phyloP scores from a whole-genome alignment of 2,797 vertebrate species.

The Myripristis murdjan region DNA sequence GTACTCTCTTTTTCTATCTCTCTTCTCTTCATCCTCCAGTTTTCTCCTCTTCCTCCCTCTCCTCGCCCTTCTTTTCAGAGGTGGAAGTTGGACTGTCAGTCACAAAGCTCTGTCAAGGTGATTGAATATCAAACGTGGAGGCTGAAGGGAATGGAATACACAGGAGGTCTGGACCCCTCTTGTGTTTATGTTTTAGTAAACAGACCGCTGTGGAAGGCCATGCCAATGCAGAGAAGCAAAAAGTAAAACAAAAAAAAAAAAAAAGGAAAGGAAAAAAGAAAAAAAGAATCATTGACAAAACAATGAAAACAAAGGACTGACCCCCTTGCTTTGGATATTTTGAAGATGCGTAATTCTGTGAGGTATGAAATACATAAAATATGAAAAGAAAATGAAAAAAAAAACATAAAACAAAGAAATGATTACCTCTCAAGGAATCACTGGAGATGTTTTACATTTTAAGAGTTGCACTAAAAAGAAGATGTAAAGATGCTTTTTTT shows the following conservation, averaged over 20 bases:
- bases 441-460: conserved; percentile 87
- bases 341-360: conserved; percentile 74
- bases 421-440: conserved; percentile 86
- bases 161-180: conserved; percentile 78
- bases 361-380: conserved; percentile 74
- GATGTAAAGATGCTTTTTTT: conserved; percentile 85
- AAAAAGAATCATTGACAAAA: conserved; percentile 68
- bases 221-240: conserved; percentile 83
- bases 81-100: conserved; percentile 77
- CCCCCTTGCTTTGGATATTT: conserved; percentile 84
- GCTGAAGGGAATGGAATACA: conserved; percentile 78
- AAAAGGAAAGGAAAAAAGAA: conserved; percentile 34
- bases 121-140: conserved; percentile 75
- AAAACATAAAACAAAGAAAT: conserved; percentile 74
- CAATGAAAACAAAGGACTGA: conserved; percentile 74
- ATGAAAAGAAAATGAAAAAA: conserved; percentile 59
- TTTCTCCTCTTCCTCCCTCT: conserved; percentile 60
- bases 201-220: conserved; percentile 82
- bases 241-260: conserved; percentile 53
- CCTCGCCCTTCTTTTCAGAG: conserved; percentile 67
- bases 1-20: conserved; percentile 68
- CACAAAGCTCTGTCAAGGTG: conserved; percentile 71
- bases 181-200: conserved; percentile 90
- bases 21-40: conserved; percentile 75
- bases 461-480: conserved; percentile 91